Evolutionary conservation across 1,140 invertebrate species (phyloP), one percentile per base, ranked within the genome.

Genomic region (Zaprionus davidi): DNA sequence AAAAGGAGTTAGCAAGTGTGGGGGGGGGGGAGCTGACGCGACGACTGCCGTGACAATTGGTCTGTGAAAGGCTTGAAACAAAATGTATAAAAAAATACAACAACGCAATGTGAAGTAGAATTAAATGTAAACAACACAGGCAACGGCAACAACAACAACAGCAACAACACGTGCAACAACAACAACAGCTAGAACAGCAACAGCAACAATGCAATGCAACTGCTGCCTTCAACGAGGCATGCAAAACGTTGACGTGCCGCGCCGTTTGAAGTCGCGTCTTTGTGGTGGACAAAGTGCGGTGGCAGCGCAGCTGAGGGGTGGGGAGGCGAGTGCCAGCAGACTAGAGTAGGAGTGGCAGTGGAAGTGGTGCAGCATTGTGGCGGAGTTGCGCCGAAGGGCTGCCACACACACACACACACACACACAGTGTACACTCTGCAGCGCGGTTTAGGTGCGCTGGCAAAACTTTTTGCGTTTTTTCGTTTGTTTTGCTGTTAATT

Each of bases 31-130:
- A 5, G 56, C 13, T n/a, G 60, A 60, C 22, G 36, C 63, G 63
- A 74, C 84, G 78, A 90, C 81, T 88, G 81, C 85, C 85, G 81
- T 83, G 81, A 88, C 84, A 88, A 88, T 90, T 88, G 85, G 84
- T 88, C 85, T 85, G 85, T 90, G 59, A 88, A 90, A 85, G 87
- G 86, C 84, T 90, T 90, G 86, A 88, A 88, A 90, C 81, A 81
- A 90, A 79, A 86, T 76, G 76, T 44, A 81, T 44, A 57, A 75
- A 55, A 68, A 76, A 62, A 44, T 58, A 71, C 24, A 73, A 49
- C 24, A 56, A 38, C 41, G 68, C 68, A 71, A 76, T 51, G 56
- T 79, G 59, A 80, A 76, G 78, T 67, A 71, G 71, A 79, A 79
- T 69, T 64, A 82, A 81, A 81, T 72, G 69, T 77, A 81, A 75